These are phyloP conservation scores for Drosophila colorata DNA, from an alignment of 2,888 invertebrate species.

Conservation along the genomic window DNA sequence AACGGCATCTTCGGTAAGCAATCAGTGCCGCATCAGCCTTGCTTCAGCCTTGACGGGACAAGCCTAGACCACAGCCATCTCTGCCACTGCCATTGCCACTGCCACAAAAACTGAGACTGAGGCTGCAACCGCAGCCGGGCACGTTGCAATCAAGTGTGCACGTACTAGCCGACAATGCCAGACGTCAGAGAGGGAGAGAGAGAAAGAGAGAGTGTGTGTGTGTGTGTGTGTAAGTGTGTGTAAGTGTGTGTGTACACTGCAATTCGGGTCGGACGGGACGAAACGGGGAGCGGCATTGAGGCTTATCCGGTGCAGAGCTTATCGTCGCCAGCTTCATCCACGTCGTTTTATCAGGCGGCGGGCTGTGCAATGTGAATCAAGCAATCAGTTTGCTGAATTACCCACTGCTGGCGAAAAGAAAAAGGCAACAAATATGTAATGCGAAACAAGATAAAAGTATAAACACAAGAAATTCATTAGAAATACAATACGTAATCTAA, in stretches of 20 bases:
- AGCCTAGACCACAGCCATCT: constrained; percentile 19
- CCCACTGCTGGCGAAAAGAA: constrained; percentile 9
- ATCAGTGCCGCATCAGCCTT: constrained; percentile 40
- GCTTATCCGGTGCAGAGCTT: constrained; percentile 58
- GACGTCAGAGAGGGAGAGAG: too few species aligned
- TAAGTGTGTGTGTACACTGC: constrained; percentile 17
- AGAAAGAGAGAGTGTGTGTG: constrained; percentile 1
- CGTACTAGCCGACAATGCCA: constrained; percentile 34
- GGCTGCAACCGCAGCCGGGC: constrained; percentile 23
- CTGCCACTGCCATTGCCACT: neutral
- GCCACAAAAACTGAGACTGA: neutral
- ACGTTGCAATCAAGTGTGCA: constrained; percentile 54
- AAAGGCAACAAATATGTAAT: constrained; percentile 8
- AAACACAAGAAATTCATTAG: neutral
- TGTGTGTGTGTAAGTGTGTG: neutral
- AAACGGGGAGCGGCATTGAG: constrained; percentile 4
- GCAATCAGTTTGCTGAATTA: constrained; percentile 38
- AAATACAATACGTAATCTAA: neutral
- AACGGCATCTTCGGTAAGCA: constrained; percentile 52
- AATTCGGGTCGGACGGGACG: constrained; percentile 15
- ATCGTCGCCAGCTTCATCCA: constrained; percentile 49
- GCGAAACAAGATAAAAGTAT: constrained; percentile 4
- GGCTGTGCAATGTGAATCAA: constrained; percentile 30
- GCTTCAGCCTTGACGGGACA: constrained; percentile 38
- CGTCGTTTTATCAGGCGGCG: constrained; percentile 36